These are phyloP conservation scores for Chroicocephalus ridibundus DNA, from an alignment of 2,113 vertebrate species.

Conservation along the genomic window DNA sequence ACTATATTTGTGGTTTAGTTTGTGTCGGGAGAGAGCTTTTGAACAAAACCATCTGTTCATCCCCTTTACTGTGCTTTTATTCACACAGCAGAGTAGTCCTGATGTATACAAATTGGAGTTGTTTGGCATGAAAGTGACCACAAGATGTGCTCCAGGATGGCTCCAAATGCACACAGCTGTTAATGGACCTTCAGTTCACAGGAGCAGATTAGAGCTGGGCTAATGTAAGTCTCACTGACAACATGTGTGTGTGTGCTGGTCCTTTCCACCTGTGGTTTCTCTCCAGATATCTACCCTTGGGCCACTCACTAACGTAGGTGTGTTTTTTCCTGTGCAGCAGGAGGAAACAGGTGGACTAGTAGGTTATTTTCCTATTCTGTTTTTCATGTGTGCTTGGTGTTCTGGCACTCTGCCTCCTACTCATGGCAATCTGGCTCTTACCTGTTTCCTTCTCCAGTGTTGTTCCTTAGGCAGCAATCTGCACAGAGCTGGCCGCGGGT, in stretches of 20 bases:
- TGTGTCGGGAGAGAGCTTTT: neutral
- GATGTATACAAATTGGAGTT: neutral
- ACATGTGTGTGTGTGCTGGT: neutral
- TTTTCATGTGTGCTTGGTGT: neutral
- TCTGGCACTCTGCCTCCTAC: neutral
- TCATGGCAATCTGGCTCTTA: neutral
- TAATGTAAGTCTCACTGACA: neutral
- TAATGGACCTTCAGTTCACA: neutral
- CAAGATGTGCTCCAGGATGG: neutral
- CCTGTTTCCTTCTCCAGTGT: neutral
- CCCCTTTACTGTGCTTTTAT: neutral
- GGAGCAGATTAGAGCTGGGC: neutral
- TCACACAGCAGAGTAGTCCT: neutral
- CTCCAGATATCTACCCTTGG: neutral
- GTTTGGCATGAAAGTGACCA: neutral
- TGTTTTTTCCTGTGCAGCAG: neutral
- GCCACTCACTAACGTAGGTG: neutral
- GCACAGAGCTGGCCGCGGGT: accelerated
- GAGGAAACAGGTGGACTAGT: neutral
- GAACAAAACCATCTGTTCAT: neutral
- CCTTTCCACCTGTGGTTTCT: neutral
- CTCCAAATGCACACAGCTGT: neutral
- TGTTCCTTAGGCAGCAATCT: neutral
- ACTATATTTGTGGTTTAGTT: neutral
- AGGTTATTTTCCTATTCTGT: neutral